These are phyloP conservation scores for Ichneumoninae sp. DNA, from an alignment of 2,888 invertebrate genomes.

Conservation along the genomic window DNA sequence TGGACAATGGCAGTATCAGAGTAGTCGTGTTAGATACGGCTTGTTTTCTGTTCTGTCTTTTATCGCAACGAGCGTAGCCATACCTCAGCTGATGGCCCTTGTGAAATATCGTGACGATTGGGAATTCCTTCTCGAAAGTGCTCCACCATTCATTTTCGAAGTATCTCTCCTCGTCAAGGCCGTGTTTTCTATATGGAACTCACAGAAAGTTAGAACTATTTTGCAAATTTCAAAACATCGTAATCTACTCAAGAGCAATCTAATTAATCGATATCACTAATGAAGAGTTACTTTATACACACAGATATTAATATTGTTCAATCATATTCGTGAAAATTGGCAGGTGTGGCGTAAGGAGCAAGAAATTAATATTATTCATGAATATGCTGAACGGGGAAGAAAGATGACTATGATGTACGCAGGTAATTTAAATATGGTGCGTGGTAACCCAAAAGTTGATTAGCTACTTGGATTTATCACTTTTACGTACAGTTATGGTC, in stretches of 20 bases:
- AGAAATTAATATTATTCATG: conserved; percentile 45
- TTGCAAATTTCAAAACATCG: background rate
- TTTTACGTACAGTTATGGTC: too few relatives aligned
- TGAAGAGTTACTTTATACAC: background rate
- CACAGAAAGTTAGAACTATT: conserved; percentile 2
- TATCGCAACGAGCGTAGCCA: background rate
- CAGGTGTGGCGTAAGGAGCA: conserved; percentile 30
- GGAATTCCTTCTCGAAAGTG: conserved; percentile 26
- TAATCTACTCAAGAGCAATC: too few relatives aligned
- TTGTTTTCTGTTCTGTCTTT: background rate
- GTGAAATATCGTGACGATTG: conserved; percentile 27
- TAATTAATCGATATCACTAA: background rate
- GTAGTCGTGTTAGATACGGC: background rate
- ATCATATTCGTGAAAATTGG: conserved; percentile 38
- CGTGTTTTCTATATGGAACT: background rate
- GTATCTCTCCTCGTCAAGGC: background rate
- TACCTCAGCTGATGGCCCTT: conserved; percentile 22
- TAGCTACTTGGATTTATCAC: too few relatives aligned
- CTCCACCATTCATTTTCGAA: background rate
- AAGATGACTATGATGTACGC: conserved; percentile 18
- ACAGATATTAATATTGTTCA: conserved; percentile 30
- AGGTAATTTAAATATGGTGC: background rate
- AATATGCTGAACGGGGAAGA: conserved; percentile 39
- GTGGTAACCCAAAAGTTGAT: background rate
- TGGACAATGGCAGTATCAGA: conserved; percentile 55